Conservation (phyloP, 2,113 vertebrate genomes). For the Guaruba guarouba region DNA sequence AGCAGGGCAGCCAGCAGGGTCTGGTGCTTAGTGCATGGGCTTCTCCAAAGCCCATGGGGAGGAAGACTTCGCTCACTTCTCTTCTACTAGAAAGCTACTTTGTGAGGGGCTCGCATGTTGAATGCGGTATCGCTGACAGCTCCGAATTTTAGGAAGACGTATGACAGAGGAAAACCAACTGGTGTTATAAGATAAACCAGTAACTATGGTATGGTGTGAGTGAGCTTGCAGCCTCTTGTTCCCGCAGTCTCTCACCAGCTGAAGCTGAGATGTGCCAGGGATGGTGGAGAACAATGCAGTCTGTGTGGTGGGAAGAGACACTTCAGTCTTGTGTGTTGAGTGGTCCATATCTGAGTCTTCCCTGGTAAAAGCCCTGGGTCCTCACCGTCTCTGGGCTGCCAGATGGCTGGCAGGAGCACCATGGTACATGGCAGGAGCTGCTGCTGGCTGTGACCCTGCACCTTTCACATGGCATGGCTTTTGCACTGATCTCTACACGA, state of each 20-base stretch:
- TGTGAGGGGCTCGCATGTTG: background rate
- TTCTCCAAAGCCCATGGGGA: too few species aligned
- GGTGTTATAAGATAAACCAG: background rate
- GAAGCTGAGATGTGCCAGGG: background rate
- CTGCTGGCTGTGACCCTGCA: background rate
- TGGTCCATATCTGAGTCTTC: background rate
- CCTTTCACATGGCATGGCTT: accelerated
- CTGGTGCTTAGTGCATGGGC: too few species aligned
- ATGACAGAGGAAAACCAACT: background rate
- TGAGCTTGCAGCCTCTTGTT: background rate
- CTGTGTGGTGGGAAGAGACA: background rate
- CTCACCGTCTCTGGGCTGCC: background rate
- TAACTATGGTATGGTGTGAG: background rate
- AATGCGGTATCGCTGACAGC: background rate
- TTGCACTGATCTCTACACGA: background rate
- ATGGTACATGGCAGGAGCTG: background rate
- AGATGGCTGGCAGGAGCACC: background rate
- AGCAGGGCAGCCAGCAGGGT: background rate
- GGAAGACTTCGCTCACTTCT: too few species aligned
- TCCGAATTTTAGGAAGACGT: background rate
- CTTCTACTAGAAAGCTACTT: background rate
- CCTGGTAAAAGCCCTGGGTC: background rate
- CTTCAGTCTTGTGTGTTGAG: background rate
- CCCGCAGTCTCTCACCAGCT: background rate
- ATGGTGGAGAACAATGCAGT: background rate